Base-by-base conservation (phyloP, 1,140 invertebrate genomes). In the Hormaphis cornu region DNA sequence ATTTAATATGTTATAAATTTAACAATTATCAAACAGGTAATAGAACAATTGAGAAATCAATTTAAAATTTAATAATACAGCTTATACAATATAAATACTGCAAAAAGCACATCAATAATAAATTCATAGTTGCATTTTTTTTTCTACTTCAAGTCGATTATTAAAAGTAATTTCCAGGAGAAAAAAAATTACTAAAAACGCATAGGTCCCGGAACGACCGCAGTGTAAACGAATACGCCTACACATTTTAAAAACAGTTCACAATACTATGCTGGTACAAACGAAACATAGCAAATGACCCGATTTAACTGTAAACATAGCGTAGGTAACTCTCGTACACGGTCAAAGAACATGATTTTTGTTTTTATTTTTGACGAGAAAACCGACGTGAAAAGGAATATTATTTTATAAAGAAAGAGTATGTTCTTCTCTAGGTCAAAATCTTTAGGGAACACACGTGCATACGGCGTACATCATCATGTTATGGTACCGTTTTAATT, bases 401-500 rank as follows among this genome's bases (percentile, higher is more conserved):
- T 26, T 50, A 33, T 6, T 50, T 24, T 6, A 50, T 24, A 3
- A 26, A 24, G 40, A n/a, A n/a, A n/a, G n/a, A n/a, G n/a, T n/a
- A n/a, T n/a, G n/a, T n/a, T 56, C 10, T 35, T n/a, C n/a, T 58
- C 54, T 40, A 58, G 12, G 54, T 58, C 30, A 22, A 35, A 56
- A 56, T 20, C 10, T 46, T 22, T 46, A 46, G 18, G 6, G 6
- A 50, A 50, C 26, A 26, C 24, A n/a, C 12, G 9, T 50, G 46
- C 3, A 50, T n/a, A n/a, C n/a, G n/a, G n/a, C n/a, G n/a, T n/a
- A n/a, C n/a, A n/a, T n/a, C n/a, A n/a, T n/a, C n/a, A n/a, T n/a
- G n/a, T n/a, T 40, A 40, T 40, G 3, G n/a, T 63, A 63, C 58
- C 58, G 42, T 66, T 48, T 66, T 66, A 66, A 66, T 66, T 48